Percentiles rank a stretch among this genome's conserved stretches.
Conservation (phyloP, 1,140 invertebrate species). For the Meloidogyne exigua region DNA sequence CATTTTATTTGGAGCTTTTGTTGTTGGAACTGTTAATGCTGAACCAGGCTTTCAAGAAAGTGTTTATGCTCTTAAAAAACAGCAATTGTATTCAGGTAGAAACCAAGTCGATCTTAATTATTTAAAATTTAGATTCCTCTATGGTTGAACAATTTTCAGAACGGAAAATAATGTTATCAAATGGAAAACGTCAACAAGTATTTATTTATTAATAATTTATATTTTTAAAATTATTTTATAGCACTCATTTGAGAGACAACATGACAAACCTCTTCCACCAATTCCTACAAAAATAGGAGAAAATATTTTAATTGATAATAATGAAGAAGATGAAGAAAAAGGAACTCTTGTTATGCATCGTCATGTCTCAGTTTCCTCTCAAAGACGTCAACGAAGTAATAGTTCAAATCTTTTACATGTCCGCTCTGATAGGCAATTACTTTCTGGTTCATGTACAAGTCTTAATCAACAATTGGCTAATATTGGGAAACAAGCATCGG, state of each 20-base stretch:
- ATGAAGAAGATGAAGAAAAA: slow-evolving; percentile 68
- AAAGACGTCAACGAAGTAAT: slow-evolving; percentile 32
- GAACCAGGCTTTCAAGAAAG: background rate
- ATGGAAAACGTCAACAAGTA: too few relatives aligned
- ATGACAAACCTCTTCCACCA: slow-evolving; percentile 85
- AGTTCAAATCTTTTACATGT: slow-evolving; percentile 33
- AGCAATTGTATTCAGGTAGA: slow-evolving; percentile 53
- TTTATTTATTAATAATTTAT: background rate
- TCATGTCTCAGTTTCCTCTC: slow-evolving; percentile 28
- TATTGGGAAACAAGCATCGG: slow-evolving; percentile 49
- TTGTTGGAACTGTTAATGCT: background rate
- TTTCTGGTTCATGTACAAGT: slow-evolving; percentile 25
- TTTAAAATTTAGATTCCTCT: slow-evolving; percentile 14
- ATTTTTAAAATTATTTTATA: background rate
- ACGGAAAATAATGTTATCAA: background rate
- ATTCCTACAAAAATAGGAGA: slow-evolving; percentile 73
- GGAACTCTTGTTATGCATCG: slow-evolving; percentile 40
- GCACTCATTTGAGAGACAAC: slow-evolving; percentile 63
- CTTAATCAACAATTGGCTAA: slow-evolving; percentile 40
- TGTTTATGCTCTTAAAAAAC: slow-evolving; percentile 39
- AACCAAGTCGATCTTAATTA: too few relatives aligned
- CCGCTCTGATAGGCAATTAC: slow-evolving; percentile 12
- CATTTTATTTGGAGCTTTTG: too few relatives aligned
- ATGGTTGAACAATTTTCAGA: slow-evolving; percentile 14
- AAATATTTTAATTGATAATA: slow-evolving; percentile 60